These are phyloP conservation scores for Erebia ligea DNA, from an alignment of 2,888 invertebrate genomes.

Conservation along the genomic window DNA sequence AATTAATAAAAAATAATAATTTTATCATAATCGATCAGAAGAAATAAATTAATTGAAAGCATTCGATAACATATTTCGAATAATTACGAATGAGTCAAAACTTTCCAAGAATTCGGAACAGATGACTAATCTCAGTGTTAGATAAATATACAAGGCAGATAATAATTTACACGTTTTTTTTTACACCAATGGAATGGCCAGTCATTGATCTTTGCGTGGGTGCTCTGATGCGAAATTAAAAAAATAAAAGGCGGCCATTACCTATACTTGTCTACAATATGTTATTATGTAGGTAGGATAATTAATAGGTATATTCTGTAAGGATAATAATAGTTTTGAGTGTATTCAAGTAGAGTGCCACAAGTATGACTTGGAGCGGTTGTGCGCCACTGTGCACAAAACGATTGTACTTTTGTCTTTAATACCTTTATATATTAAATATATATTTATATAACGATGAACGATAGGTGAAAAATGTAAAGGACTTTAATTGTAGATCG, in stretches of 20 bases:
- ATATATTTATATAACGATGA: too few relatives aligned
- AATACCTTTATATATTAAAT: too few relatives aligned
- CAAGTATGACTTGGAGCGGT: too few relatives aligned
- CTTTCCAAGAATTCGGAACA: constrained; percentile 9
- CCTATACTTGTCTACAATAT: not conserved
- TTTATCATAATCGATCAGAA: not conserved
- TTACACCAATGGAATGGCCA: constrained; percentile 14
- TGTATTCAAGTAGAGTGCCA: not conserved
- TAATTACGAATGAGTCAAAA: constrained; percentile 8
- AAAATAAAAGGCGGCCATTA: constrained; percentile 16
- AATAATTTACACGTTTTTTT: not conserved
- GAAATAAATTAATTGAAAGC: not conserved
- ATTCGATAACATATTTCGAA: not conserved
- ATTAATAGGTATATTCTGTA: constrained; percentile 6
- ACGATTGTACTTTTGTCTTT: too few relatives aligned
- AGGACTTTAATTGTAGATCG: too few relatives aligned
- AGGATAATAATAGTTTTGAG: not conserved
- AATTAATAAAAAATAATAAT: too few relatives aligned
- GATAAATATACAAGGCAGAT: not conserved
- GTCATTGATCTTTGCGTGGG: constrained; percentile 26
- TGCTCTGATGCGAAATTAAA: constrained; percentile 4
- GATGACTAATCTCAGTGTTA: constrained; percentile 1
- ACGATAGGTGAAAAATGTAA: too few relatives aligned
- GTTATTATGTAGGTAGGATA: not conserved
- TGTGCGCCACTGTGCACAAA: too few relatives aligned